Evolutionary conservation across 2,888 invertebrate species (phyloP), one percentile per base, ranked within the genome.

Genomic region (Lepidocyrtinus sp.): DNA sequence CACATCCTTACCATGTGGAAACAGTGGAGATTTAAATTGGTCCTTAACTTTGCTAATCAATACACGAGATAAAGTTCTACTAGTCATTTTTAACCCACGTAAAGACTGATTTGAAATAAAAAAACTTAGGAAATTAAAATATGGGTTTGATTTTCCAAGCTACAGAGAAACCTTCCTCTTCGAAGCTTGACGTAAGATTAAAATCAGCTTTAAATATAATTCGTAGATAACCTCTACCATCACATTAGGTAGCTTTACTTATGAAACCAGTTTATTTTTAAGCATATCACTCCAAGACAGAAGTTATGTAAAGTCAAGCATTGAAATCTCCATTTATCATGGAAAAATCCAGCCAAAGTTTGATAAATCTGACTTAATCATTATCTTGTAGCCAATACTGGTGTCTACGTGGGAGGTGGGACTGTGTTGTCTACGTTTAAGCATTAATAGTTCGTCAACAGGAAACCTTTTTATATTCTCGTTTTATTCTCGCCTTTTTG

Each of bases 1-100:
- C 17, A 55, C 17, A 7, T 17, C 55, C n/a, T n/a, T n/a, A n/a
- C n/a, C n/a, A n/a, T 9, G 55, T 9, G 17, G 5, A 55, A n/a
- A n/a, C 3, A 15, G n/a, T 55, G 55, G 17, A 55, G 5, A 17
- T 9, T n/a, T 2, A 3, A n/a, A n/a, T 55, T 55, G 15, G 55
- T n/a, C n/a, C 17, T 55, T n/a, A 55, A n/a, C 55, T 55, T 55
- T 55, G 9, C 55, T 55, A n/a, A 12, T 55, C 55, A 55, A n/a
- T 3, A 55, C 17, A 3, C 55, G 55, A 17, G 55, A 2, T 9
- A 55, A 2, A 15, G 55, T 55, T 55, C 55, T 9, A n/a, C 15
- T n/a, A n/a, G n/a, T 55, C 55, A 55, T 55, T 55, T 55, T 55
- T 5, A 36, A 36, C 12, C 36, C 12, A 9, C 36, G 36, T 36